Evolutionary conservation across 2,113 vertebrate genomes (phyloP).

Genomic region (Leptosomus discolor): DNA sequence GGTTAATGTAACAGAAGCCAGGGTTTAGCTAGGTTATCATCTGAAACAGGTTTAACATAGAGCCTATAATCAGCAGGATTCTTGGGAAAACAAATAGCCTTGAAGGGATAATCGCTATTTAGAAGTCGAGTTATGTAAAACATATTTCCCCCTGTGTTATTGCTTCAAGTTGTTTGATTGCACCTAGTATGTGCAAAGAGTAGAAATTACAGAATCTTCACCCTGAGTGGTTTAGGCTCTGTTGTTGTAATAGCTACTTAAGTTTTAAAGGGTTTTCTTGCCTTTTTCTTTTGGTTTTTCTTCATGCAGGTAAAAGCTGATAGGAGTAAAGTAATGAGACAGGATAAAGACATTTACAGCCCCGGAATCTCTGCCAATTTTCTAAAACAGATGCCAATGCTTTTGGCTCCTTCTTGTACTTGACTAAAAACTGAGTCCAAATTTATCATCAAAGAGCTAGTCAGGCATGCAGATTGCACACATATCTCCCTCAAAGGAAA

Average conservation of each 20-base stretch:
- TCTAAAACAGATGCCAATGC: constrained; percentile 20
- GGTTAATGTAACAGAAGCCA: constrained; percentile 32
- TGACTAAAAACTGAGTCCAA: constrained; percentile 39
- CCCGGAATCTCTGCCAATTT: constrained; percentile 38
- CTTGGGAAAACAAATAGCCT: constrained; percentile 63
- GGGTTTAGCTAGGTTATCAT: constrained; percentile 68
- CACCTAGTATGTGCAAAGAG: constrained; percentile 44
- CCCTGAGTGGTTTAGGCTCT: constrained; percentile 40
- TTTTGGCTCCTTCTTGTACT: constrained; percentile 37
- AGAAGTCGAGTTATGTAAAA: constrained; percentile 72
- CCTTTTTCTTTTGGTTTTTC: constrained; percentile 56
- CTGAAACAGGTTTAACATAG: constrained; percentile 64
- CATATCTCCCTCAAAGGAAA: constrained; percentile 45
- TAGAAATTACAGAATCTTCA: constrained; percentile 58
- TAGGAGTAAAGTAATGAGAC: constrained; percentile 36
- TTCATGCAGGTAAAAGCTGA: constrained; percentile 55
- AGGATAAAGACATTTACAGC: constrained; percentile 30
- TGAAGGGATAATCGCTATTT: constrained; percentile 59
- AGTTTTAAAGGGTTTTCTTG: constrained; percentile 63
- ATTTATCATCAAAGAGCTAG: constrained; percentile 71
- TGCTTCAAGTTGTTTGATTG: constrained; percentile 50
- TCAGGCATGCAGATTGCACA: constrained; percentile 60
- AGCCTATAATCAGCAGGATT: constrained; percentile 68
- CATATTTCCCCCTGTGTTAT: constrained; percentile 59
- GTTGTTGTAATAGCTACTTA: constrained; percentile 53